Conservation (phyloP, 2,113 vertebrate genomes). For the Bubo blakistoni region DNA sequence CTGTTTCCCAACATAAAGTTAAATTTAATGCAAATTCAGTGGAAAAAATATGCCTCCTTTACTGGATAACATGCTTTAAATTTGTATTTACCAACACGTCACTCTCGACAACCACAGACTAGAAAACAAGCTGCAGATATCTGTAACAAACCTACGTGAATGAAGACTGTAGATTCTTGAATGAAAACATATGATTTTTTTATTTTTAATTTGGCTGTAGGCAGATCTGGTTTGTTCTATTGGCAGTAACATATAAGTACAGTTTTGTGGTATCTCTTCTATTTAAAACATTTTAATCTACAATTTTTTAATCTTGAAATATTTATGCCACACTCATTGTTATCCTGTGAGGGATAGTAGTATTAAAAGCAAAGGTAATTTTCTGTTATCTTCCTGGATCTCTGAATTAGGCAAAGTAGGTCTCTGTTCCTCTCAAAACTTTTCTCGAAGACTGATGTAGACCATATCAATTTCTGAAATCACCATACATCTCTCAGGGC, state of each 20-base stretch:
- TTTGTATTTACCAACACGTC: not conserved
- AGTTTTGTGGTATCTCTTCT: not conserved
- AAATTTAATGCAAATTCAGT: not conserved
- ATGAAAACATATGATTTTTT: not conserved
- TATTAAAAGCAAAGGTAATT: not conserved
- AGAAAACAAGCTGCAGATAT: not conserved
- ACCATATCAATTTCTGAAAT: not conserved
- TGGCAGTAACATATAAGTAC: not conserved
- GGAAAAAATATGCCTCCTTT: not conserved
- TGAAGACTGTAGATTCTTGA: not conserved
- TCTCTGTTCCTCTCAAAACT: not conserved
- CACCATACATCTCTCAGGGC: not conserved
- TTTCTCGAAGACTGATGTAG: not conserved
- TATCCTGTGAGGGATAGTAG: not conserved
- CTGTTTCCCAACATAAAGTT: not conserved
- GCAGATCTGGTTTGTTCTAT: not conserved
- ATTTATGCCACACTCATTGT: not conserved
- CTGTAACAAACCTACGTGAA: not conserved
- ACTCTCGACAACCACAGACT: not conserved
- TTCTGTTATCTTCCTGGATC: not conserved
- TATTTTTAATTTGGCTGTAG: not conserved
- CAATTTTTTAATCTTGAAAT: not conserved
- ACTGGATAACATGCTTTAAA: not conserved
- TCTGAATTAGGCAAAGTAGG: not conserved
- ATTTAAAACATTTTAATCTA: not conserved